Conservation (phyloP, 2,113 vertebrate genomes). For the Saccopteryx leptura region DNA sequence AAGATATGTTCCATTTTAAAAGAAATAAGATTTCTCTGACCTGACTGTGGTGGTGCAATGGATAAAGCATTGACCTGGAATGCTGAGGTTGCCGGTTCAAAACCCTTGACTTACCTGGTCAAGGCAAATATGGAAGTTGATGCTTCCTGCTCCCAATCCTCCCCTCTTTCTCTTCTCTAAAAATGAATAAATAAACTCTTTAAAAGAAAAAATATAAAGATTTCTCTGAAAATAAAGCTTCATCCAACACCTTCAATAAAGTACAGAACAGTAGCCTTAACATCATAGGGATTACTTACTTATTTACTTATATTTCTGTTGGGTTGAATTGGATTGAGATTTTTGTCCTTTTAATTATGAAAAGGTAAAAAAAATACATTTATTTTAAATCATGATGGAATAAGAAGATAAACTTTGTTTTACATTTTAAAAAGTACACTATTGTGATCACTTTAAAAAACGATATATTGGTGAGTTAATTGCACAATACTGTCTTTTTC, state of each 20-base stretch:
- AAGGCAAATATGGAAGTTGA: no score
- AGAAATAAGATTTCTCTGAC: neutral
- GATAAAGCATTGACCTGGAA: no score
- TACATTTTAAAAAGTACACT: neutral
- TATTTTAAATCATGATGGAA: conserved; percentile 35
- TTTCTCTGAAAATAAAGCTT: conserved; percentile 1
- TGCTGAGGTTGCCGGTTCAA: no score
- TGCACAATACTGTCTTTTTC: neutral
- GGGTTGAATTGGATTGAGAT: neutral
- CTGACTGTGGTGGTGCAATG: no score
- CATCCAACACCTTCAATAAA: neutral
- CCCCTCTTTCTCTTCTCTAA: no score
- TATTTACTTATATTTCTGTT: conserved; percentile 5
- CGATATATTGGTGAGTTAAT: neutral
- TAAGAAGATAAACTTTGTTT: neutral
- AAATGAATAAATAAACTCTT: no score
- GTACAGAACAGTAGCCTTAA: neutral
- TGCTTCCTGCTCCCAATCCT: no score
- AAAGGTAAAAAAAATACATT: neutral
- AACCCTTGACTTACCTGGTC: no score
- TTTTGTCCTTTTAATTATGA: conserved; percentile 14
- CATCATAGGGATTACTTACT: neutral
- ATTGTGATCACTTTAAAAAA: neutral
- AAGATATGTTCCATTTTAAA: neutral
- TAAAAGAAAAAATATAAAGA: neutral